Conservation (phyloP, 2,113 vertebrate genomes). For the Pleuronectes platessa region DNA sequence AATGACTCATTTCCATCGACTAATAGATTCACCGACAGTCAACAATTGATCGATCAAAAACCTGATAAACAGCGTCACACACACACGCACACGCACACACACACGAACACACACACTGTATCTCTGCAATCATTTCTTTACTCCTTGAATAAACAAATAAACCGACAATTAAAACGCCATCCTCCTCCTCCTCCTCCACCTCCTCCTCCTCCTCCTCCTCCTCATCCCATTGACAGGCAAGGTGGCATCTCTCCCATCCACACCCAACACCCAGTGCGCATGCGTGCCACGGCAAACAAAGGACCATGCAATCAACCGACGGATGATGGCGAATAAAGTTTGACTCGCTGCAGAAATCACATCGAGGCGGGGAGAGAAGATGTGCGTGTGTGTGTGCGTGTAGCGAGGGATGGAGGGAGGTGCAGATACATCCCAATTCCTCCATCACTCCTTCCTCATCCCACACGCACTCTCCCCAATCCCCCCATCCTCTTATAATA, state of each 20-base stretch:
- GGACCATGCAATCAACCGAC: constrained; percentile 66
- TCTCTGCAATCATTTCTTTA: no score
- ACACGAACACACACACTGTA: no score
- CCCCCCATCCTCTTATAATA: constrained; percentile 30
- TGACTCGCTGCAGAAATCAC: constrained; percentile 17
- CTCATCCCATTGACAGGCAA: constrained; percentile 60
- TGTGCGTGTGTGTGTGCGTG: background rate
- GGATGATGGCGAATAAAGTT: constrained; percentile 54
- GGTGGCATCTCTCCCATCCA: constrained; percentile 77
- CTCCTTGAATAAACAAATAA: no score
- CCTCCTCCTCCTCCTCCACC: background rate
- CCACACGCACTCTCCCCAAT: background rate
- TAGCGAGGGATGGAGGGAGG: background rate
- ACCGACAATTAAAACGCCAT: background rate
- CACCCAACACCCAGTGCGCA: constrained; percentile 83
- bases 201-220: background rate
- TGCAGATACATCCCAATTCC: constrained; percentile 1
- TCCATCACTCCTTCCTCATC: background rate
- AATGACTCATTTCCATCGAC: no score
- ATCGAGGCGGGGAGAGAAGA: background rate
- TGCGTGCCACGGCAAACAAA: constrained; percentile 82
- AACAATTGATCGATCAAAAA: no score
- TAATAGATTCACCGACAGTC: no score
- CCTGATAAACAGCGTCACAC: no score
- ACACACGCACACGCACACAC: no score